A percentile compares a stretch with the other conserved stretches of the same genome.
Conservation (phyloP, 2,797 vertebrate species). For the Amblyopsis hoosieri region DNA sequence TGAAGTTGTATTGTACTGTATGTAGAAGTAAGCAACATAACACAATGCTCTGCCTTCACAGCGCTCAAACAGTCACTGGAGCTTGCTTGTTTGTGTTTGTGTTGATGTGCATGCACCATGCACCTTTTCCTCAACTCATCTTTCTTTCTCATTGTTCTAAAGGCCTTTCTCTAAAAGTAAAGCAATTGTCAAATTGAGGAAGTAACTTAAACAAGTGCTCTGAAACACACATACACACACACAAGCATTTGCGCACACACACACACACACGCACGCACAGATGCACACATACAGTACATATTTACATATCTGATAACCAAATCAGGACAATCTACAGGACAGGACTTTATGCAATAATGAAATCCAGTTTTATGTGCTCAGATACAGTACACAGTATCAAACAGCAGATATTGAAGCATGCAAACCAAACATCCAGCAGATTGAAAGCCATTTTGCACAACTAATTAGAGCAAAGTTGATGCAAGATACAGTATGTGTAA, state of each 20-base stretch:
- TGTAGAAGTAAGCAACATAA: constrained; percentile 61
- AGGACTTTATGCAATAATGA: constrained; percentile 14
- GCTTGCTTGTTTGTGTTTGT: constrained; percentile 18
- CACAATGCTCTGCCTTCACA: constrained; percentile 14
- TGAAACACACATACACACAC: neutral
- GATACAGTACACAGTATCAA: neutral
- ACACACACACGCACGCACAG: neutral
- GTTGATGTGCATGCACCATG: neutral
- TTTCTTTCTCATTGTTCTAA: too few species aligned
- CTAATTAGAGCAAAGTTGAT: neutral
- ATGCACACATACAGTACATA: neutral
- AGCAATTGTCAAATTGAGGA: constrained; percentile 24
- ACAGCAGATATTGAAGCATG: constrained; percentile 1
- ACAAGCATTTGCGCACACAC: neutral
- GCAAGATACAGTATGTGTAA: neutral
- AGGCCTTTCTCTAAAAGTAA: too few species aligned
- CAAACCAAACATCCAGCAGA: neutral
- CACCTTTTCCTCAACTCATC: too few species aligned
- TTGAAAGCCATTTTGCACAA: neutral
- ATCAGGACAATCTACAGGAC: constrained; percentile 17
- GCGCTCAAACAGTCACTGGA: neutral
- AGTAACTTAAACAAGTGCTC: constrained; percentile 18
- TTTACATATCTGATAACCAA: constrained; percentile 36
- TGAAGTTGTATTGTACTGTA: constrained; percentile 38
- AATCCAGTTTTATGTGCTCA: neutral